phyloP scores from a whole-genome alignment of 2,888 invertebrate genomes.

The Carterocephalus palaemon region DNA sequence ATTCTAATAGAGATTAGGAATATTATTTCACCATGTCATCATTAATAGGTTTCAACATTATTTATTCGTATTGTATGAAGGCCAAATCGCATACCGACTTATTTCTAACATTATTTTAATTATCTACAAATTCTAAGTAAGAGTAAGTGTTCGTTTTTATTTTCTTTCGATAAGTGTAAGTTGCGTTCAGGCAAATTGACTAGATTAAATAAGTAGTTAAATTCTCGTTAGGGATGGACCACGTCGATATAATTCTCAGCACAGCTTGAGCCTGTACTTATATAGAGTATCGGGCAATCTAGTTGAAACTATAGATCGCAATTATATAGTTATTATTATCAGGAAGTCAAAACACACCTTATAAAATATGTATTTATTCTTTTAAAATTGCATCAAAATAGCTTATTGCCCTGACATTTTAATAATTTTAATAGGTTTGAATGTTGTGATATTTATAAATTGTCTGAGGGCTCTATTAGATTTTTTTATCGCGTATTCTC shows the following conservation, averaged over 20 bases:
- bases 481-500: no score
- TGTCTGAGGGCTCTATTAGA: no score
- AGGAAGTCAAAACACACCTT: no score
- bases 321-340: no score
- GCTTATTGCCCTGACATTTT: no score
- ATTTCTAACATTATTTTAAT: conserved; percentile 15
- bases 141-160: not conserved
- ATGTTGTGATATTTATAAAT: no score
- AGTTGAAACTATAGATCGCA: not conserved
- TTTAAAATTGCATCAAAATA: no score
- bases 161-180: conserved; percentile 6
- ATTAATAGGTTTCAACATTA: conserved; percentile 10
- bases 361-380: no score
- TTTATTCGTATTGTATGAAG: conserved; percentile 15
- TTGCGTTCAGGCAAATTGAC: conserved; percentile 1
- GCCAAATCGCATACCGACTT: conserved; percentile 23
- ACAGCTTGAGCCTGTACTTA: conserved; percentile 3
- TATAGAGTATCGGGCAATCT: conserved; percentile 1
- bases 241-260: conserved; percentile 7
- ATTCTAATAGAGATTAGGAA: conserved; percentile 11
- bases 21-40: conserved; percentile 15
- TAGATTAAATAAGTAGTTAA: conserved; percentile 2
- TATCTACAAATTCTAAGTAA: conserved; percentile 3
- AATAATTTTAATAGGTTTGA: no score
- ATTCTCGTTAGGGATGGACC: conserved; percentile 13